Evolutionary conservation across 2,113 vertebrate species (phyloP).

Genomic region (Melanostigma gelatinosum): DNA sequence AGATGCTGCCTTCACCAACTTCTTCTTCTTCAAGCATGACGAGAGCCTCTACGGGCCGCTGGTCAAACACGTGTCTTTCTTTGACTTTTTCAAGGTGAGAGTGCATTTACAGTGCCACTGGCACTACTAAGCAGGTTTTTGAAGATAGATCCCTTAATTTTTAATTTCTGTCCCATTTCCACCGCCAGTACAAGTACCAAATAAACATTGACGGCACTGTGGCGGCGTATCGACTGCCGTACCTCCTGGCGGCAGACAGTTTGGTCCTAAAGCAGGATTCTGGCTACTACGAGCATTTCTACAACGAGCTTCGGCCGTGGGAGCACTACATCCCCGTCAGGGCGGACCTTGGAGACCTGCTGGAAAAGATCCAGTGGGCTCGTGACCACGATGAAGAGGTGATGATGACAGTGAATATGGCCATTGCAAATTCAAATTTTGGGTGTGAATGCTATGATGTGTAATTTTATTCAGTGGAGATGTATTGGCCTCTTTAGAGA

Average conservation of each 20-base stretch:
- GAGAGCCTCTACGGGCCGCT: slow-evolving; percentile 95
- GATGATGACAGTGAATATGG: slow-evolving; percentile 3
- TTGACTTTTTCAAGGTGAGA: slow-evolving; percentile 98
- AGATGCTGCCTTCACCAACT: slow-evolving; percentile 98
- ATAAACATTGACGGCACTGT: slow-evolving; percentile 98
- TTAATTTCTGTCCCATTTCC: slow-evolving; percentile 8
- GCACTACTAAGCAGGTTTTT: neutral
- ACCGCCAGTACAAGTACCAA: slow-evolving; percentile 94
- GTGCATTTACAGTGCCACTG: no score
- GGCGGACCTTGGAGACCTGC: slow-evolving; percentile 92
- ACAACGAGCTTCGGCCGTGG: slow-evolving; percentile 92
- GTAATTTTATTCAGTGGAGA: neutral
- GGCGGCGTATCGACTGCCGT: slow-evolving; percentile 95
- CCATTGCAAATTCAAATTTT: neutral
- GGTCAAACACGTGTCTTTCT: slow-evolving; percentile 98
- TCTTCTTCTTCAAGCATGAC: slow-evolving; percentile 98
- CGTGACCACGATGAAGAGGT: slow-evolving; percentile 95
- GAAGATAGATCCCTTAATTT: neutral
- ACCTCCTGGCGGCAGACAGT: slow-evolving; percentile 93
- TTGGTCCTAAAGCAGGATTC: slow-evolving; percentile 98
- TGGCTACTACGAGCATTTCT: slow-evolving; percentile 97
- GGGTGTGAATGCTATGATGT: neutral
- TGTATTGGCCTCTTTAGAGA: no score
- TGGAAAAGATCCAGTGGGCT: slow-evolving; percentile 95
- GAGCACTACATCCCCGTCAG: slow-evolving; percentile 94